phyloP scores from a whole-genome alignment of 2,797 vertebrate species.

The Myotis pilosus region DNA sequence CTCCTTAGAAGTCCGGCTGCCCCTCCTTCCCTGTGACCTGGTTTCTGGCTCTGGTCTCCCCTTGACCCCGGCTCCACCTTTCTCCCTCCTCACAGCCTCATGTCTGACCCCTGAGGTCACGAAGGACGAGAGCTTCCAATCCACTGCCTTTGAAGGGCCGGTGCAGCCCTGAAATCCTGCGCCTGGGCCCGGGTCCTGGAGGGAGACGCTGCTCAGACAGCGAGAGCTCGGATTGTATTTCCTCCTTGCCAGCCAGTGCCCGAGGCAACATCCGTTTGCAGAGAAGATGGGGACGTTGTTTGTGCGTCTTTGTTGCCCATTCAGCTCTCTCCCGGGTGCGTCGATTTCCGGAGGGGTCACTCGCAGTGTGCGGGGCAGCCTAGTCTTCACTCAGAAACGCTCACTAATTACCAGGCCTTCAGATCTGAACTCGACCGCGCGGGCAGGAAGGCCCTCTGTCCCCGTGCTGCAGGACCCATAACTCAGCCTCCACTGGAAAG shows the following conservation, averaged over 20 bases:
- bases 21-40: conserved; percentile 31
- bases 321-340: conserved; percentile 35
- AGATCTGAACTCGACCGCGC: conserved; percentile 78
- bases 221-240: conserved; percentile 55
- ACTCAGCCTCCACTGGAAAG: conserved; percentile 84
- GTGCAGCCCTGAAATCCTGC: conserved; percentile 53
- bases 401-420: conserved; percentile 82
- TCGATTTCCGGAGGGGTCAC: conserved; percentile 63
- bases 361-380: conserved; percentile 61
- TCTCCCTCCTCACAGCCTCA: conserved; percentile 46
- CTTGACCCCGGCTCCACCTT: not conserved
- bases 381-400: conserved; percentile 64
- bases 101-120: conserved; percentile 51
- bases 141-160: conserved; percentile 41
- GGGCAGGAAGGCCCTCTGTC: conserved; percentile 72
- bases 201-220: conserved; percentile 57
- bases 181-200: conserved; percentile 63
- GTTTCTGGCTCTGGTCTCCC: conserved; percentile 49
- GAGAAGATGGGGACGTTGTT: conserved; percentile 39
- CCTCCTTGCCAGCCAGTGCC: conserved; percentile 48
- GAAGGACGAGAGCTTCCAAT: not conserved
- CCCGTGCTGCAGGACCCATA: conserved; percentile 82
- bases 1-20: not conserved
- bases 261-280: conserved; percentile 67
- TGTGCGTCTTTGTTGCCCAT: conserved; percentile 33